phyloP scores from a whole-genome alignment of 2,888 invertebrate genomes.

The Alitta virens region DNA sequence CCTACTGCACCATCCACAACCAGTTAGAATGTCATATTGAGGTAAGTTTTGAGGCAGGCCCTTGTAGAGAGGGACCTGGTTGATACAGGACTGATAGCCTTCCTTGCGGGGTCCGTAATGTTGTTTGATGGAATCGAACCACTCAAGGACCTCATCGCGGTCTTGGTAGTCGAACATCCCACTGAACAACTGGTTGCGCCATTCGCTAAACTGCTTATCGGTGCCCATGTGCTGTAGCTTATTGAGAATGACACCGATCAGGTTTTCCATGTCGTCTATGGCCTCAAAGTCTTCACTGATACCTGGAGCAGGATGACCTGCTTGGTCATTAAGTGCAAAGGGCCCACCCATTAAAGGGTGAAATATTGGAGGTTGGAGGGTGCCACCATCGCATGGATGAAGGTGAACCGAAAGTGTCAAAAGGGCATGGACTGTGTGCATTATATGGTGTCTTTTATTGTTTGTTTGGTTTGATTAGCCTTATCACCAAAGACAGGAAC shows the following conservation, averaged over 20 bases:
- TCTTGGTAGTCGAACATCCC: conserved; percentile 20
- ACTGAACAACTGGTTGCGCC: conserved; percentile 20
- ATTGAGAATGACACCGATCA: conserved; percentile 7
- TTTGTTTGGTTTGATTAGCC: too few relatives aligned
- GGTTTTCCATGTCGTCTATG: conserved; percentile 14
- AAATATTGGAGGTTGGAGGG: too few relatives aligned
- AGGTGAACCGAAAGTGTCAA: too few relatives aligned
- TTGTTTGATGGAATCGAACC: conserved; percentile 15
- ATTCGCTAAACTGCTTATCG: conserved; percentile 13
- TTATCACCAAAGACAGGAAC: too few relatives aligned
- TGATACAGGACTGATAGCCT: conserved; percentile 13
- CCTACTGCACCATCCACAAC: conserved; percentile 20
- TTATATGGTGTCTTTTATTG: too few relatives aligned
- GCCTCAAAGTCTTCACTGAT: conserved; percentile 6
- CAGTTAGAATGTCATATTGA: conserved; percentile 10
- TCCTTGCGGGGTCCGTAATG: conserved; percentile 18
- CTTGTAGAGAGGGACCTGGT: conserved; percentile 11
- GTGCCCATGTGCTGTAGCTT: conserved; percentile 10
- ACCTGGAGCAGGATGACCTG: not conserved
- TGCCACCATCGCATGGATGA: too few relatives aligned
- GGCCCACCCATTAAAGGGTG: too few relatives aligned
- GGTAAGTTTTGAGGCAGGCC: conserved; percentile 8
- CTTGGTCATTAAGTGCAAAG: not conserved
- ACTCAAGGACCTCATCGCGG: conserved; percentile 13
- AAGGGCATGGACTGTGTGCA: too few relatives aligned